Evolutionary conservation across 30 jellyfish, hydroid and myxozoan species (phyloP), one percentile per base, ranked within the genome.

Genomic region (Aurelia coerulea): DNA sequence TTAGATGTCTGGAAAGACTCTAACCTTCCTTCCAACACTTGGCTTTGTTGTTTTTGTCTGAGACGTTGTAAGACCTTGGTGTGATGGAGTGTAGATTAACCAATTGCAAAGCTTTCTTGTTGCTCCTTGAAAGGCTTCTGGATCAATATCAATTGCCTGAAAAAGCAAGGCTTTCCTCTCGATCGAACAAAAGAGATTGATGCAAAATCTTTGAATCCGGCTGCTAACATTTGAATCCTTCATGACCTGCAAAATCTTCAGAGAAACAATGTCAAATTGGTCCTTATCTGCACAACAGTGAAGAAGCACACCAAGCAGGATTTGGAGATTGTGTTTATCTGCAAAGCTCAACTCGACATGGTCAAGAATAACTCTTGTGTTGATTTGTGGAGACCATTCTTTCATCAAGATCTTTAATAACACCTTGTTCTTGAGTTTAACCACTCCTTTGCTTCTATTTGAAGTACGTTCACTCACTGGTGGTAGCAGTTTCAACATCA

Each of bases 71-170:
- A 34, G 41, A 17, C 73, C 31, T 33, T 58, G 79, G 6, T 53
- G 65, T 39, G 88, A 56, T 18, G 87, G 33, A 1, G 85, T 78
- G 23, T 60, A 58, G 18, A 73, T 42, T 15, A 84, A 66, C 93
- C 93, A 84, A 63, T 84, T 84, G 77, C 86, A 73, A 23, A 84
- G 50, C 52, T 84, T 84, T 32, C 77, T 63, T 73, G 93, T 39
- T 0, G 62, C 78, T 11, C 74, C 93, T 37, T 64, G 82, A 34
- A 74, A 78, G 32, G 86, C 8, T 13, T 84, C 93, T n/a, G 58
- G 53, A 31, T 78, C 72, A 19, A 63, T 16, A 18, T 65, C 83
- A n/a, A 56, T 70, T 1, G 86, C 85, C 34, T 73, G 86, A 7
- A 75, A 52, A 34, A 84, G 68, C 72, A 62, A 62, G 29, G 87